Evolutionary conservation across 2,113 vertebrate species (phyloP).

Genomic region (Peromyscus californicus): DNA sequence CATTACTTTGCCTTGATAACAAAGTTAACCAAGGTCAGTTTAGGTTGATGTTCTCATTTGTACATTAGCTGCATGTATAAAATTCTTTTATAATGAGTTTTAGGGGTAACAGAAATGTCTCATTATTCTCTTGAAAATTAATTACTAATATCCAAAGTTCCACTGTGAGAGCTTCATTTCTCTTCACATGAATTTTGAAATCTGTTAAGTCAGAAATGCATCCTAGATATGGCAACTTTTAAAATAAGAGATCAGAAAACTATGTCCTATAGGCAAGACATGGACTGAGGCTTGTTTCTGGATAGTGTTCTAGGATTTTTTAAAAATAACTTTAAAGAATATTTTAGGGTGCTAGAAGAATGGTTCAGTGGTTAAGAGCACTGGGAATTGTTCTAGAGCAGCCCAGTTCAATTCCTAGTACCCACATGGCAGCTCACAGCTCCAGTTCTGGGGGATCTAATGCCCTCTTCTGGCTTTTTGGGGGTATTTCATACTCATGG

Average conservation of each 20-base stretch:
- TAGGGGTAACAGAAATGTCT: not conserved
- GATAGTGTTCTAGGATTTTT: not conserved
- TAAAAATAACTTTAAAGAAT: not conserved
- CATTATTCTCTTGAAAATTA: constrained; percentile 13
- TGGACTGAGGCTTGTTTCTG: not conserved
- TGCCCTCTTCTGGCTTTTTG: not conserved
- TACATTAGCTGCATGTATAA: not conserved
- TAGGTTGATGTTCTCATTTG: not conserved
- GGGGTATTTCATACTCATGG: not conserved
- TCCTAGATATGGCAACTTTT: not conserved
- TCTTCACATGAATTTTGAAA: not conserved
- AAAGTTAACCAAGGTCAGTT: constrained; percentile 32
- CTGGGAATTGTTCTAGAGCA: not conserved
- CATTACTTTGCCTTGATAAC: not conserved
- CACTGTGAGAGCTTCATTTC: not conserved
- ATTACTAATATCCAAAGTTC: not conserved
- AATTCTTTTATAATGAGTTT: constrained; percentile 52
- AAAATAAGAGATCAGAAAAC: not conserved
- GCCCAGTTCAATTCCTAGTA: not conserved
- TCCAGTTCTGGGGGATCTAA: not conserved
- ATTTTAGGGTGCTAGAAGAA: not conserved
- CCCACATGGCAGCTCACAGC: no score
- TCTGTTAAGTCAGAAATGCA: constrained; percentile 29
- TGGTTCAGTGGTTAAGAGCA: not conserved
- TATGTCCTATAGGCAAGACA: not conserved